phyloP scores from a whole-genome alignment of 1,140 invertebrate genomes.

The Pissodes strobi region DNA sequence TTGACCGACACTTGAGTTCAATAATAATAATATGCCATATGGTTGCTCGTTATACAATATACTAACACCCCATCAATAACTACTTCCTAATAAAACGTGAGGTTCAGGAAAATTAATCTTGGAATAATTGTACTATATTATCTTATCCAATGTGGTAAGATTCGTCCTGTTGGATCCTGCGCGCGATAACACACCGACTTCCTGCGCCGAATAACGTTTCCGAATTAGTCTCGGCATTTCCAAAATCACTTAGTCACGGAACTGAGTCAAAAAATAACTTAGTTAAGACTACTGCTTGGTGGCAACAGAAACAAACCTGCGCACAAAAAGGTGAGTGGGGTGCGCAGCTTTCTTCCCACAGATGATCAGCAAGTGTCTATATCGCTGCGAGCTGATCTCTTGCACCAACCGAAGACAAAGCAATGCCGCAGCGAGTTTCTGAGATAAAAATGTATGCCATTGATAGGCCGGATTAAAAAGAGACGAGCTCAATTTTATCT shows the following conservation, averaged over 20 bases:
- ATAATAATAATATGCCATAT: constrained; percentile 28
- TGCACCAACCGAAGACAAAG: background rate
- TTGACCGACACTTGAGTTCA: constrained; percentile 36
- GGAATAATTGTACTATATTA: constrained; percentile 35
- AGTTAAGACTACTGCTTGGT: background rate
- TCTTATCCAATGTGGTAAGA: constrained; percentile 19
- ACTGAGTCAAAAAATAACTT: constrained; percentile 21
- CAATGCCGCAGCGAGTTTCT: too few species aligned
- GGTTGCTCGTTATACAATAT: constrained; percentile 29
- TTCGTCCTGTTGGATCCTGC: constrained; percentile 14
- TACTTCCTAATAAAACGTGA: constrained; percentile 36
- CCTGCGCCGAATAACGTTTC: constrained; percentile 25
- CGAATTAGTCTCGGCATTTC: constrained; percentile 20
- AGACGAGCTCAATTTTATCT: background rate
- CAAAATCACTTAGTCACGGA: constrained; percentile 20
- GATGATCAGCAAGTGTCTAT: background rate
- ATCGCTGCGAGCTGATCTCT: background rate
- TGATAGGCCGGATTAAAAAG: constrained; percentile 15
- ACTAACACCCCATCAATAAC: constrained; percentile 44
- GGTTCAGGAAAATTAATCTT: constrained; percentile 30
- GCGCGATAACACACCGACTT: constrained; percentile 26
- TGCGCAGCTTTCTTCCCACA: constrained; percentile 6
- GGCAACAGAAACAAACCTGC: constrained; percentile 12
- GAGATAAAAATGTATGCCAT: background rate
- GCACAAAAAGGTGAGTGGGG: constrained; percentile 24